Conservation (phyloP, 2,888 invertebrate genomes). For the Hyles lineata region DNA sequence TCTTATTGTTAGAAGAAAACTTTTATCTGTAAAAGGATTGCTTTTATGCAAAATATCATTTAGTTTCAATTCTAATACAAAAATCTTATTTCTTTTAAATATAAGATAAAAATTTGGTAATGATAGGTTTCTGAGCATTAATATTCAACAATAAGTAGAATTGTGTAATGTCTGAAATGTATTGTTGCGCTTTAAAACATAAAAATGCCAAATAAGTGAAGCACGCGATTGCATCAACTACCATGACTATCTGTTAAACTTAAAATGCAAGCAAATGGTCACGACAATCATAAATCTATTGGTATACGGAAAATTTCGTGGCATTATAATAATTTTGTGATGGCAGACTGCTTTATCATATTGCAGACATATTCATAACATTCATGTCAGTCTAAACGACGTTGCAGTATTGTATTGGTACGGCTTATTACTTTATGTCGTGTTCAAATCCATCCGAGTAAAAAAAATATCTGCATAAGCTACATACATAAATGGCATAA, state of each 20-base stretch:
- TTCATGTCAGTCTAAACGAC: background rate
- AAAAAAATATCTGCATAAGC: background rate
- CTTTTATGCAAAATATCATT: background rate
- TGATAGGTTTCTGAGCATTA: background rate
- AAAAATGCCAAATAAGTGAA: slow-evolving; percentile 41
- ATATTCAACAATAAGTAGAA: background rate
- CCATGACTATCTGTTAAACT: slow-evolving; percentile 43
- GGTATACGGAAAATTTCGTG: background rate
- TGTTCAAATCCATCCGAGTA: too few relatives aligned
- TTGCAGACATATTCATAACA: slow-evolving; percentile 19
- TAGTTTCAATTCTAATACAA: too few relatives aligned
- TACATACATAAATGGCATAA: background rate
- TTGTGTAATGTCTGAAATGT: slow-evolving; percentile 1
- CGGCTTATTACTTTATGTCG: background rate
- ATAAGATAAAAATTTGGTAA: too few relatives aligned
- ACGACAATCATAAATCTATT: slow-evolving; percentile 37
- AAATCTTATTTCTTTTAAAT: too few relatives aligned
- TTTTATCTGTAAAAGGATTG: background rate
- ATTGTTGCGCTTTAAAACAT: slow-evolving; percentile 14
- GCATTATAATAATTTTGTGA: background rate
- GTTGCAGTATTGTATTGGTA: background rate
- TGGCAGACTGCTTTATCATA: background rate
- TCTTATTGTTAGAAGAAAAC: background rate
- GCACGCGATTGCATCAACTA: slow-evolving; percentile 46
- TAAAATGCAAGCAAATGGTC: slow-evolving; percentile 37